phyloP scores from a whole-genome alignment of 2,113 vertebrate genomes.

The Cololabis saira region DNA sequence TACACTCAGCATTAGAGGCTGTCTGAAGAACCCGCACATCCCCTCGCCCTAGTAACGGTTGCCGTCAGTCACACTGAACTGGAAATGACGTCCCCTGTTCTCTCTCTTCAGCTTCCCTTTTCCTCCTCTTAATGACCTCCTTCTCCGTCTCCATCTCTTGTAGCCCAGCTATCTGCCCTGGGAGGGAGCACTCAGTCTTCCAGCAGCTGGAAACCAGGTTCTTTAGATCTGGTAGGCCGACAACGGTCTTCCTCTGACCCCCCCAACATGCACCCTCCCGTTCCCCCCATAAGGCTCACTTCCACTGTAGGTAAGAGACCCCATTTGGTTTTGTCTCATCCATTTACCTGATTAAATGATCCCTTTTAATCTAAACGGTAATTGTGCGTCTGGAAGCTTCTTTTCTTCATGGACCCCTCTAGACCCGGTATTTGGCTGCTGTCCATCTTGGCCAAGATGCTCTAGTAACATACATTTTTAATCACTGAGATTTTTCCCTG shows the following conservation, averaged over 20 bases:
- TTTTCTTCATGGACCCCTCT: background rate
- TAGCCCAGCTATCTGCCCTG: conserved; percentile 87
- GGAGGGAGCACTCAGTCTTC: conserved; percentile 85
- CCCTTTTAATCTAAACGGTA: background rate
- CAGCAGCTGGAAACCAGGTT: conserved; percentile 90
- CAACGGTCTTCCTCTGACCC: conserved; percentile 98
- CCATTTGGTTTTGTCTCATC: background rate
- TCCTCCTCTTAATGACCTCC: too few relatives aligned
- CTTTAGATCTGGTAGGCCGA: conserved; percentile 88
- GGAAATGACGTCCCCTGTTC: too few relatives aligned
- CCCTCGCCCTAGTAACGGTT: too few relatives aligned
- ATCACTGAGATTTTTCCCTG: too few relatives aligned
- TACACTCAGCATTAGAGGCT: too few relatives aligned
- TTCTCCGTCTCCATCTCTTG: background rate
- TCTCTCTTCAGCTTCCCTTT: too few relatives aligned
- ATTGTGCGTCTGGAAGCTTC: background rate
- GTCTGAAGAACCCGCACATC: too few relatives aligned
- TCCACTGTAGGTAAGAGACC: conserved; percentile 88
- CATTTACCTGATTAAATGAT: background rate
- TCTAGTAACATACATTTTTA: too few relatives aligned
- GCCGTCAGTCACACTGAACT: too few relatives aligned
- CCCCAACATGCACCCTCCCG: conserved; percentile 95
- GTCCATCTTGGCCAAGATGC: too few relatives aligned
- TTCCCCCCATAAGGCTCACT: conserved; percentile 92
- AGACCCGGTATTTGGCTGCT: too few relatives aligned